phyloP scores from a whole-genome alignment of 2,888 invertebrate genomes.

The Pandemis corylana region DNA sequence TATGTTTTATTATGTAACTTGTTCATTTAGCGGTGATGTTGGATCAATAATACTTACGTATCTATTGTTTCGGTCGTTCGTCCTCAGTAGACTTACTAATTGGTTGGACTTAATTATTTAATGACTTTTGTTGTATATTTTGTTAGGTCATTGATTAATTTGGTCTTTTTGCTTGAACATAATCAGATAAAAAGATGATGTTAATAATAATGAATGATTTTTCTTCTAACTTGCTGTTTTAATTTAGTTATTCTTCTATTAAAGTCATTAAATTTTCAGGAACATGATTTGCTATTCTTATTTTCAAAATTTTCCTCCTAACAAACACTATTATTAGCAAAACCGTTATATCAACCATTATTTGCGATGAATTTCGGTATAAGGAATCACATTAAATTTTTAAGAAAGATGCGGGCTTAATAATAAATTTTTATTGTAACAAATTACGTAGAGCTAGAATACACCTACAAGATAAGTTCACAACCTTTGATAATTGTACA shows the following conservation, averaged over 20 bases:
- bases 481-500: not conserved
- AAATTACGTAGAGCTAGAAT: not conserved
- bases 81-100: slow-evolving; percentile 74
- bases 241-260: slow-evolving; percentile 85
- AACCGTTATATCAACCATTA: not conserved
- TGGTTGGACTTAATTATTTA: slow-evolving; percentile 83
- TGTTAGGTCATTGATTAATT: slow-evolving; percentile 86
- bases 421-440: not conserved
- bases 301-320: slow-evolving; percentile 27
- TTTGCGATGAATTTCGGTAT: not conserved
- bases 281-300: slow-evolving; percentile 68
- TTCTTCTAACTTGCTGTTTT: slow-evolving; percentile 84
- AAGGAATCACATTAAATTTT: not conserved
- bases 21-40: slow-evolving; percentile 78
- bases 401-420: not conserved
- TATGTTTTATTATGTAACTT: slow-evolving; percentile 82
- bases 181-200: slow-evolving; percentile 79
- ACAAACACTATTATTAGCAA: not conserved
- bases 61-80: slow-evolving; percentile 66
- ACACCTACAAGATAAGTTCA: not conserved
- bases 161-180: slow-evolving; percentile 79
- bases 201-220: slow-evolving; percentile 77
- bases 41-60: slow-evolving; percentile 67
- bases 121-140: slow-evolving; percentile 86
- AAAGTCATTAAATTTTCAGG: slow-evolving; percentile 85